Evolutionary conservation across 2,113 vertebrate genomes (phyloP).

Genomic region (Arenaria interpres): DNA sequence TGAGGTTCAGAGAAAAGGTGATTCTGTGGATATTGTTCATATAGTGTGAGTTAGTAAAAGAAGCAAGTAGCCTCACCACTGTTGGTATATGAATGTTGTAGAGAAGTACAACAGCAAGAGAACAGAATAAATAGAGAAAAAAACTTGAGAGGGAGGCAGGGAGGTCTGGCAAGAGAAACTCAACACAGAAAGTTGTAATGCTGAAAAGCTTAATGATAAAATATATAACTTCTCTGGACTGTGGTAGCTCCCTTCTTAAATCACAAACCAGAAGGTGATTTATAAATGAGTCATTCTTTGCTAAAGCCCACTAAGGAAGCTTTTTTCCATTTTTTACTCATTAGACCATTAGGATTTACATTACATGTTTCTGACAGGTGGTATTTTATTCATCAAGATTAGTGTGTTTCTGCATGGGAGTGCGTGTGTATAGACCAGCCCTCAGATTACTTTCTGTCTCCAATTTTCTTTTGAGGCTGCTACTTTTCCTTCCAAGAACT

Average conservation of each 20-base stretch:
- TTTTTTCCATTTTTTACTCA: neutral
- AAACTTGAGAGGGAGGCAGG: neutral
- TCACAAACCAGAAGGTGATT: neutral
- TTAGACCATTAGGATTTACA: neutral
- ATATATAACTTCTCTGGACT: neutral
- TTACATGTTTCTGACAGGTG: neutral
- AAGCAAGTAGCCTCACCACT: neutral
- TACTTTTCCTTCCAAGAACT: neutral
- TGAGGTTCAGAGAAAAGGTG: neutral
- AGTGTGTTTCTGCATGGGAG: neutral
- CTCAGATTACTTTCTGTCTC: neutral
- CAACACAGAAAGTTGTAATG: neutral
- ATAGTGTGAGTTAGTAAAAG: neutral
- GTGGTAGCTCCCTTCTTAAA: neutral
- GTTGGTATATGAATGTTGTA: neutral
- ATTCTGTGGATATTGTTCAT: neutral
- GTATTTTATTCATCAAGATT: neutral
- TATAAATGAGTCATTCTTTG: neutral
- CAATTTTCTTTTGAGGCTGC: neutral
- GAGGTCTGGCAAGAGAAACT: neutral
- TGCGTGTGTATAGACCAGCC: accelerated
- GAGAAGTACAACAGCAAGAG: neutral
- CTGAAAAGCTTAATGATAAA: neutral
- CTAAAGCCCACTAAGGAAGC: neutral
- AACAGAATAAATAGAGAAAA: neutral